Conservation (phyloP, 2,888 invertebrate genomes). For the Aporophyla lueneburgensis region DNA sequence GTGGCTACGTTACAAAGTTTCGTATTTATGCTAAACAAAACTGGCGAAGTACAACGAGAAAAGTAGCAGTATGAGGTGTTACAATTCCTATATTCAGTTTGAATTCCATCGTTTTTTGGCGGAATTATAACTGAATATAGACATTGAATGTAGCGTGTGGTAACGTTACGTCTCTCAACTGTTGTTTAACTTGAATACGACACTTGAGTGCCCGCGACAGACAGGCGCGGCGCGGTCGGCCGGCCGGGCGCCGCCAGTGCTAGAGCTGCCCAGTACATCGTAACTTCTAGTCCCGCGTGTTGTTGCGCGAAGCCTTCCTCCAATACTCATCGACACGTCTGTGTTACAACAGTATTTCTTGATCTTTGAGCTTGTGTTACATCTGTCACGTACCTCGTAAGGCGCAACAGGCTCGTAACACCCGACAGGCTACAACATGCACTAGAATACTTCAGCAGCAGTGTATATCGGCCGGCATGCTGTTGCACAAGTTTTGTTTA, state of each 20-base stretch:
- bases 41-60: not conserved
- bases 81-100: not conserved
- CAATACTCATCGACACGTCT: conserved; percentile 78
- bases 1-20: not conserved
- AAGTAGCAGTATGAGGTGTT: not conserved
- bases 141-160: not conserved
- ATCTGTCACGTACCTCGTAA: conserved; percentile 27
- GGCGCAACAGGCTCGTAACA: conserved; percentile 10
- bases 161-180: not conserved
- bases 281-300: conserved; percentile 83
- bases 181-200: not conserved
- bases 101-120: not conserved
- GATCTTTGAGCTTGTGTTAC: conserved; percentile 56
- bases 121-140: not conserved
- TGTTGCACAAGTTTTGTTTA: conserved; percentile 6
- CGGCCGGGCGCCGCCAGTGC: conserved; percentile 4
- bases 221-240: not conserved
- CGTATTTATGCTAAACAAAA: not conserved
- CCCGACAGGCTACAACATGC: not conserved
- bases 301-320: conserved; percentile 71
- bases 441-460: not conserved
- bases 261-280: conserved; percentile 44
- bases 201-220: not conserved
- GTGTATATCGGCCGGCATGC: not conserved
- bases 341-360: conserved; percentile 65